These are phyloP conservation scores for Eucidaris tribuloides DNA, from an alignment of 35 echinoderm and acorn worm genomes.

Conservation along the genomic window DNA sequence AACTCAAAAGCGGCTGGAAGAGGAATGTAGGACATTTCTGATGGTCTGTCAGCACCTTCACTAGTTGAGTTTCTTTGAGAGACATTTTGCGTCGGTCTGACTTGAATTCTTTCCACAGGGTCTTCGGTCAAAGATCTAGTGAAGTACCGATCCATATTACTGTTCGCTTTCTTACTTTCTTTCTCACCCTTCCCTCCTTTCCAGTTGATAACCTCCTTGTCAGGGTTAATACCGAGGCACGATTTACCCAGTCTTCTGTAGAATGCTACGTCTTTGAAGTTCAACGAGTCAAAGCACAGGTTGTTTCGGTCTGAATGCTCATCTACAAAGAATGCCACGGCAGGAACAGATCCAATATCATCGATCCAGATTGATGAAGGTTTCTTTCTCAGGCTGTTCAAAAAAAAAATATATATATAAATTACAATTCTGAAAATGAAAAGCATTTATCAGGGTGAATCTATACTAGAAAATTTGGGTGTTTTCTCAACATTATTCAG, in stretches of 20 bases:
- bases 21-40: constrained; percentile 42
- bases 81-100: neutral
- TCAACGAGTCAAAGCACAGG: constrained; percentile 73
- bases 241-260: constrained; percentile 75
- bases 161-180: constrained; percentile 38
- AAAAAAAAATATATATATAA: too few relatives aligned
- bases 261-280: constrained; percentile 74
- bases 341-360: constrained; percentile 22
- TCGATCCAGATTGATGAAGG: constrained; percentile 55
- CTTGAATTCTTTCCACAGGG: neutral
- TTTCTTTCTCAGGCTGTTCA: neutral
- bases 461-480: neutral
- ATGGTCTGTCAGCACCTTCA: too few relatives aligned
- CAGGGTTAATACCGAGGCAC: constrained; percentile 58
- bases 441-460: neutral
- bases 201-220: constrained; percentile 37
- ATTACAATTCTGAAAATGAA: too few relatives aligned
- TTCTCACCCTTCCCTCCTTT: constrained; percentile 12
- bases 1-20: too few relatives aligned
- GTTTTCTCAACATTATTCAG: neutral
- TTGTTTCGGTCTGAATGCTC: constrained; percentile 74
- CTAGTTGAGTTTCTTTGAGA: too few relatives aligned
- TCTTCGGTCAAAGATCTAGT: neutral
- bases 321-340: constrained; percentile 46
- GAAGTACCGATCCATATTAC: constrained; percentile 57